phyloP scores from a whole-genome alignment of 2,797 vertebrate genomes.

The Perodicticus potto region DNA sequence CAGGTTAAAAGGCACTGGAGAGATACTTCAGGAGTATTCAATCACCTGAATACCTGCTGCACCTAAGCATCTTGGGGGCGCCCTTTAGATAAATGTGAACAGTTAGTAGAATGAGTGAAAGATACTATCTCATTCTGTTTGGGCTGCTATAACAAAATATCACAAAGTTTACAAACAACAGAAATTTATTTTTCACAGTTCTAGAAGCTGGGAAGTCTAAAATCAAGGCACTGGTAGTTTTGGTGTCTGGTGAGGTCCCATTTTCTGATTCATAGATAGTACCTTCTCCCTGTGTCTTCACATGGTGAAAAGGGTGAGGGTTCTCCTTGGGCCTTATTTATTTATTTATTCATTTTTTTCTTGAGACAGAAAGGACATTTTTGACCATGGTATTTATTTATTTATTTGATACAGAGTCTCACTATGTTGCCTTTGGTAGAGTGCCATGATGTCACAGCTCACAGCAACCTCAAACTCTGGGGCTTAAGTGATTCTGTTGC shows the following conservation, averaged over 20 bases:
- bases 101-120: neutral
- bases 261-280: neutral
- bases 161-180: neutral
- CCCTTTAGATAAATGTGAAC: neutral
- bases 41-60: too few species aligned
- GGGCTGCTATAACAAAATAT: neutral
- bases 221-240: neutral
- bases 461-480: too few species aligned
- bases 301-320: neutral
- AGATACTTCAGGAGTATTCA: neutral
- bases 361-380: too few species aligned
- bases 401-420: too few species aligned
- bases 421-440: too few species aligned
- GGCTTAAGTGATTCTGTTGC: too few species aligned
- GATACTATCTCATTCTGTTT: neutral
- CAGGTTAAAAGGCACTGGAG: neutral
- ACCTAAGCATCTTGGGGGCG: neutral
- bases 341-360: too few species aligned
- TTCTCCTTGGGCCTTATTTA: neutral
- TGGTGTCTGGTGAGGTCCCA: neutral
- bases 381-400: neutral
- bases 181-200: neutral
- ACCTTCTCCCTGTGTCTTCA: neutral
- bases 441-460: too few species aligned
- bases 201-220: neutral